Evolutionary conservation across 2,888 invertebrate genomes (phyloP).

Genomic region (Pardosa pseudoannulata): DNA sequence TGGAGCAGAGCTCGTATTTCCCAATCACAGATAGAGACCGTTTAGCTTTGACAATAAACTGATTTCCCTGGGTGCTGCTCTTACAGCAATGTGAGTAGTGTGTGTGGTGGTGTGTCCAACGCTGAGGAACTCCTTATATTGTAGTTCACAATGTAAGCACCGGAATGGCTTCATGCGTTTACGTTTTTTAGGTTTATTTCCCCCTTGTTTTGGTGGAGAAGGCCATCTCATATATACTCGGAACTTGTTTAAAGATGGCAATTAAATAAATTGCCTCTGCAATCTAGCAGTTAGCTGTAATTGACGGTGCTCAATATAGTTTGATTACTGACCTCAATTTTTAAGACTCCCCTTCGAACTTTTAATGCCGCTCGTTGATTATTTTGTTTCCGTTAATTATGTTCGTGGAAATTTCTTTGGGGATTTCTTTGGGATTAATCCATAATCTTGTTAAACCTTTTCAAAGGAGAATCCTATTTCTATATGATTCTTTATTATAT

Average conservation of each 20-base stretch:
- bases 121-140: not conserved
- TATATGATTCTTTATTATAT: no score
- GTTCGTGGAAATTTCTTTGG: no score
- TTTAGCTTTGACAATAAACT: constrained; percentile 14
- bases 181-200: not conserved
- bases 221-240: not conserved
- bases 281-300: not conserved
- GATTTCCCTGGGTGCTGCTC: not conserved
- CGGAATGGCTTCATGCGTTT: not conserved
- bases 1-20: constrained; percentile 10
- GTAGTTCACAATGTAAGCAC: constrained; percentile 1
- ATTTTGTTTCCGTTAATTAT: not conserved
- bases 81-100: not conserved
- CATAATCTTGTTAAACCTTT: no score
- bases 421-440: no score
- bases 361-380: not conserved
- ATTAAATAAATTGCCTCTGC: constrained; percentile 3
- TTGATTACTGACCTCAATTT: constrained; percentile 1
- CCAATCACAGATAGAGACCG: constrained; percentile 13
- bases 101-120: no score
- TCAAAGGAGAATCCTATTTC: no score
- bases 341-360: not conserved
- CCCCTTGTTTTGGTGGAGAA: not conserved
- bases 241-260: not conserved
- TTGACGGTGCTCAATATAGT: not conserved